Base-by-base conservation (phyloP, 1,140 invertebrate genomes). In the Atta cephalotes region DNA sequence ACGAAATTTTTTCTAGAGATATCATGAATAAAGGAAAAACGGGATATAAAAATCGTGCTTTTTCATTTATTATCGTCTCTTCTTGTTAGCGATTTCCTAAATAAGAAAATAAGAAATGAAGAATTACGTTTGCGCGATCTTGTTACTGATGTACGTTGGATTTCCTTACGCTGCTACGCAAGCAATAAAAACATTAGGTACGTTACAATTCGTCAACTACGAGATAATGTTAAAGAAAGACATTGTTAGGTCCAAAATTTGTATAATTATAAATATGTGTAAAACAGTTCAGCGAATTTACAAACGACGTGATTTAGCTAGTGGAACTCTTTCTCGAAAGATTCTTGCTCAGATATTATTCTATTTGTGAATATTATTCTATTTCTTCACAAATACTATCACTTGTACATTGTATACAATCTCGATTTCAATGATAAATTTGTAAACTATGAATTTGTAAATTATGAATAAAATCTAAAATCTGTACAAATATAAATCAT, bases 161-260 rank as follows among this genome's bases (percentile, higher is more conserved):
- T 39, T 39, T 6, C 7, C 35, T 39, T 39, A 39, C 6, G 0
- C 35, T 25, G 53, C 51, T 21, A 12, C 12, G 18, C 68, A 65
- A 25, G 10, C 60, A 39, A 7, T 39, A 39, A 39, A 39, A 39
- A 39, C 35, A 16, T 4, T 18, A 76, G 85, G 85, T 87, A 88
- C 4, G 49, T 76, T 45, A 28, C 28, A 79, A 53, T 4, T 63
- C n/a, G 5, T 1, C 1, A 2, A 76, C 53, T 56, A 53, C 1
- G 14, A 63, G n/a, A 49, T 1, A 49, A 49, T 51, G 5, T 14
- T 4, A 10, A 45, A 6, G 25, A 2, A 35, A 25, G 56, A 39
- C 6, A 66, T 25, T 39, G 35, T 6, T 39, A 39, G 14, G 6
- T 66, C 14, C 14, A 21, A 2, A 56, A 3, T 12, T 0, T 45